Evolutionary conservation across 2,113 vertebrate genomes (phyloP).

Genomic region (Odocoileus hemionus): DNA sequence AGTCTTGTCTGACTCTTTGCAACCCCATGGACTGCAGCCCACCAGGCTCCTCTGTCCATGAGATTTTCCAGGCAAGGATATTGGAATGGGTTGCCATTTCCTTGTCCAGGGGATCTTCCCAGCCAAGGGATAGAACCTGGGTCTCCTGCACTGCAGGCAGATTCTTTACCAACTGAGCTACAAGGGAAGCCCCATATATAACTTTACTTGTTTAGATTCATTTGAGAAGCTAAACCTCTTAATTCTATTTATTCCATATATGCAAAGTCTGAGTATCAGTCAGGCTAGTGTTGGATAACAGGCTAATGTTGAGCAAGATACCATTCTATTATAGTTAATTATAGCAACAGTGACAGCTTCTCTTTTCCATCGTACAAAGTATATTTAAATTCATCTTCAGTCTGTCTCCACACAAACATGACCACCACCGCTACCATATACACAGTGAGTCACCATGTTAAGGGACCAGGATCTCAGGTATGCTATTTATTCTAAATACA

Average conservation of each 20-base stretch:
- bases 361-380: not conserved
- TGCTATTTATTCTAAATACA: constrained; percentile 12
- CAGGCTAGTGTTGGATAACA: not conserved
- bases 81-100: too few relatives aligned
- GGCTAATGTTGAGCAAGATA: not conserved
- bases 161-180: too few relatives aligned
- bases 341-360: not conserved
- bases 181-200: not conserved
- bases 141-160: too few relatives aligned
- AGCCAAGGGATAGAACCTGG: too few relatives aligned
- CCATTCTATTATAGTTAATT: not conserved
- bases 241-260: not conserved
- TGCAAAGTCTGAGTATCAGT: not conserved
- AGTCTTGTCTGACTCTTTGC: too few relatives aligned
- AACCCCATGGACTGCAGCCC: too few relatives aligned
- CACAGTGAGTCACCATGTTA: not conserved
- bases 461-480: not conserved
- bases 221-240: not conserved
- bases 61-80: too few relatives aligned
- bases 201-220: not conserved
- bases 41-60: too few relatives aligned
- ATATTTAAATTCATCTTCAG: not conserved
- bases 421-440: not conserved
- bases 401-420: not conserved
- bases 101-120: too few relatives aligned